A percentile compares a stretch with the other conserved stretches of the same genome.
Evolutionary conservation across 1,140 invertebrate species (phyloP).

Genomic region (Brachionus rubens): DNA sequence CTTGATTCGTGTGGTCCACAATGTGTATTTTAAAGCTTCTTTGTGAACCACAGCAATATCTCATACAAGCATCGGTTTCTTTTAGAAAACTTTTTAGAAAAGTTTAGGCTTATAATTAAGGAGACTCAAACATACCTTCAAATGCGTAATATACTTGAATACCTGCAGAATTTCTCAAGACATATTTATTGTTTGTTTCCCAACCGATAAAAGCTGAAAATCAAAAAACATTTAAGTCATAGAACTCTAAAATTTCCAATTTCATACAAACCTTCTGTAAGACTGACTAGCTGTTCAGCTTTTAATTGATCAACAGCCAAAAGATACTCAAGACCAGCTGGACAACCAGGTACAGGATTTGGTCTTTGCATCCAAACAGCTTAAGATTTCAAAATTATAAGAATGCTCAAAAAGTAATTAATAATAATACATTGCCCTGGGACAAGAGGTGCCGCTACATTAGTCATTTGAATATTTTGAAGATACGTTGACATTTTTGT

Average conservation of each 20-base stretch:
- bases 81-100: constrained; percentile 41
- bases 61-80: constrained; percentile 73
- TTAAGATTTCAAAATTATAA: background rate
- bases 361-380: constrained; percentile 55
- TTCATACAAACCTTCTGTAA: constrained; percentile 68
- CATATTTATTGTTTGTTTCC: constrained; percentile 78
- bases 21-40: constrained; percentile 82
- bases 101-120: background rate
- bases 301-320: constrained; percentile 80
- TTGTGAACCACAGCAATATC: constrained; percentile 73
- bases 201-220: constrained; percentile 72
- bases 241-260: background rate
- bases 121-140: constrained; percentile 51
- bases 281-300: constrained; percentile 80
- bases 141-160: constrained; percentile 56
- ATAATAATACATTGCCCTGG: background rate
- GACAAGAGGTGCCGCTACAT: too few species aligned
- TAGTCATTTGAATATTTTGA: too few species aligned
- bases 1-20: constrained; percentile 71
- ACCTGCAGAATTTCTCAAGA: constrained; percentile 54
- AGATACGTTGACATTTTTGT: too few species aligned
- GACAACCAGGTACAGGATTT: constrained; percentile 71
- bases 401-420: too few species aligned
- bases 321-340: constrained; percentile 86
- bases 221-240: background rate